A percentile compares a stretch with the other conserved stretches of the same genome.
Evolutionary conservation across 92 coral and sea anemone genomes (phyloP).

Genomic region (Plumapathes pennacea): DNA sequence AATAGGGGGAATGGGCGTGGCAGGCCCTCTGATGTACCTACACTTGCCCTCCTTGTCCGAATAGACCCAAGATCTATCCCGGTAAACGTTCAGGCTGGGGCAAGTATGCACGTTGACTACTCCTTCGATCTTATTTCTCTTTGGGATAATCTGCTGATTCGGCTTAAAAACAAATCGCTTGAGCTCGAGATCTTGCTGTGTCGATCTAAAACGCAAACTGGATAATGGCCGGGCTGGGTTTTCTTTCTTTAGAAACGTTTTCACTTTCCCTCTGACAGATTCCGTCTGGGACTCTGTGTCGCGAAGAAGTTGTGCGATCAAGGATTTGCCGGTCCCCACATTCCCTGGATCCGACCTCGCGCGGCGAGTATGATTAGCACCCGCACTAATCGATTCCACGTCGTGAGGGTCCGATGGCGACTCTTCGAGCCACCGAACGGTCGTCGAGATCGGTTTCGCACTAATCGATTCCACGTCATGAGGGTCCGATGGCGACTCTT

Average conservation of each 20-base stretch:
- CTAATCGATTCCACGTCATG: no score
- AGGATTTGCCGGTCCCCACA: slow-evolving; percentile 11
- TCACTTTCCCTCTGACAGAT: slow-evolving; percentile 44
- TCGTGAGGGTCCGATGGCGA: no score
- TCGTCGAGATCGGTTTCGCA: no score
- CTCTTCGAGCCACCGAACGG: no score
- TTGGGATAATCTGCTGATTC: slow-evolving; percentile 3
- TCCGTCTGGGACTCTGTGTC: slow-evolving; percentile 26
- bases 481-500: no score
- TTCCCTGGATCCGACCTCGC: slow-evolving; percentile 33
- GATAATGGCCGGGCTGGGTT: slow-evolving; percentile 50
- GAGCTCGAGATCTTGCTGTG: slow-evolving; percentile 6
- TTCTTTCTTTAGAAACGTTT: slow-evolving; percentile 51
- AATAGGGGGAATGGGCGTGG: slow-evolving; percentile 69
- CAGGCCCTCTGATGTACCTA: slow-evolving; percentile 61
- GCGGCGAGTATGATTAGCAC: no score
- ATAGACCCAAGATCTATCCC: slow-evolving; percentile 74
- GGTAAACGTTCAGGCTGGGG: slow-evolving; percentile 52
- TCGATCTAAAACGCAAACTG: slow-evolving; percentile 44
- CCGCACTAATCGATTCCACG: no score
- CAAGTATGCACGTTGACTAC: slow-evolving; percentile 69
- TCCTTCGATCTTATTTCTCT: slow-evolving; percentile 43
- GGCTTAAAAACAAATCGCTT: slow-evolving; percentile 10
- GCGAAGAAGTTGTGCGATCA: slow-evolving; percentile 14
- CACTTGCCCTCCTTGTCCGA: slow-evolving; percentile 56